phyloP scores from a whole-genome alignment of 2,113 vertebrate genomes.

The Tonatia bakeri region DNA sequence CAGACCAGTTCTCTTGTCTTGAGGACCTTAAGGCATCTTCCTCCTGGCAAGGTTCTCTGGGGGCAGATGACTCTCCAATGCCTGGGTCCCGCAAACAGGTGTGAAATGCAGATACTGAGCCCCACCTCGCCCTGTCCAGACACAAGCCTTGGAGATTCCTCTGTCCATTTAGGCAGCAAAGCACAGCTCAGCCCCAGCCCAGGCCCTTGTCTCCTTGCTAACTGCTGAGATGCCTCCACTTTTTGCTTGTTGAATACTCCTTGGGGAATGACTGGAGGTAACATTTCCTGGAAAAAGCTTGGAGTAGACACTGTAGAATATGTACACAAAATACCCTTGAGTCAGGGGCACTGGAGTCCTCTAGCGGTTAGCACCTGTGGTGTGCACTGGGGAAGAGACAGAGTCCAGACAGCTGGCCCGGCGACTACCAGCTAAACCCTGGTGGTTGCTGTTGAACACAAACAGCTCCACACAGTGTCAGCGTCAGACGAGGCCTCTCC shows the following conservation, averaged over 20 bases:
- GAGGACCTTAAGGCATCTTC: neutral
- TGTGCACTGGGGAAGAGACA: neutral
- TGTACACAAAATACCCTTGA: neutral
- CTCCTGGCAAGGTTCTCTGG: neutral
- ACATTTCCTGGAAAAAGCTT: neutral
- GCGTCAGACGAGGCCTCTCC: neutral
- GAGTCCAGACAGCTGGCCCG: too few species aligned
- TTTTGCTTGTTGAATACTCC: neutral
- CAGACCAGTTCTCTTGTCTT: neutral
- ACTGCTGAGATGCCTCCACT: neutral
- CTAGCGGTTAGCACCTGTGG: neutral
- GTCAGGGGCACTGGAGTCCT: neutral
- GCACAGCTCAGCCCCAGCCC: neutral
- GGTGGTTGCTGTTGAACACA: neutral
- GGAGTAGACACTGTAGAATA: neutral
- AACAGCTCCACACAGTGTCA: neutral
- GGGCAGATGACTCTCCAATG: too few species aligned
- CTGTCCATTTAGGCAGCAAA: neutral
- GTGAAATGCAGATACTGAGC: neutral
- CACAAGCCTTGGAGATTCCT: too few species aligned
- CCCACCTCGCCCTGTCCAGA: neutral
- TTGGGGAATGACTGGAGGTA: neutral
- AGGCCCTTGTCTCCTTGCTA: neutral
- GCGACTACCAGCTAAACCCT: neutral
- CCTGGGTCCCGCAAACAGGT: neutral